Conservation (phyloP, 2,113 vertebrate species). For the Pungitius pungitius region DNA sequence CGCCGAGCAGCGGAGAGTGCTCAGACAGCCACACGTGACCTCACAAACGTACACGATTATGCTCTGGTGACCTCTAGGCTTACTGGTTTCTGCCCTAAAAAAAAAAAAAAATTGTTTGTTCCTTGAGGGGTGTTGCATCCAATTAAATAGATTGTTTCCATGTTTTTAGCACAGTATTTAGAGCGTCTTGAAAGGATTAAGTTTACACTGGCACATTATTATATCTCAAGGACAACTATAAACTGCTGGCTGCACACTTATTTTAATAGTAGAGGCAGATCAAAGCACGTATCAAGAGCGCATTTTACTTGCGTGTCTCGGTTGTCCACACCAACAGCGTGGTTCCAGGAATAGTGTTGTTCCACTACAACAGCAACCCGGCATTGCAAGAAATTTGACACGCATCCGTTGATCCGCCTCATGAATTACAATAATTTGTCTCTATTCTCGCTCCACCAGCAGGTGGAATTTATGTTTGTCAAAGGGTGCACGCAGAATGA, state of each 20-base stretch:
- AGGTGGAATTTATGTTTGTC: neutral
- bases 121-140: neutral
- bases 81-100: constrained; percentile 11
- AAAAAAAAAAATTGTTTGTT: neutral
- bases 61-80: constrained; percentile 18
- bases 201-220: neutral
- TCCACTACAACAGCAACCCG: neutral
- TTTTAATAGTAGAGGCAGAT: neutral
- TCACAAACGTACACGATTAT: constrained; percentile 24
- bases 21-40: constrained; percentile 39
- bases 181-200: neutral
- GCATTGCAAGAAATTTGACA: neutral
- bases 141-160: constrained; percentile 1
- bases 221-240: neutral
- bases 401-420: neutral
- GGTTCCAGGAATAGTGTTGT: neutral
- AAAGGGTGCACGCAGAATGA: neutral
- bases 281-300: neutral
- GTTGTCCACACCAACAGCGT: neutral
- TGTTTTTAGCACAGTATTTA: constrained; percentile 4
- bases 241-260: neutral
- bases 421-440: neutral
- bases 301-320: too few relatives aligned
- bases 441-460: neutral
- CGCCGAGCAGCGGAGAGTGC: constrained; percentile 34